A percentile compares a stretch with the other conserved stretches of the same genome.
phyloP scores from a whole-genome alignment of 2,797 vertebrate species.

The Characodon lateralis region DNA sequence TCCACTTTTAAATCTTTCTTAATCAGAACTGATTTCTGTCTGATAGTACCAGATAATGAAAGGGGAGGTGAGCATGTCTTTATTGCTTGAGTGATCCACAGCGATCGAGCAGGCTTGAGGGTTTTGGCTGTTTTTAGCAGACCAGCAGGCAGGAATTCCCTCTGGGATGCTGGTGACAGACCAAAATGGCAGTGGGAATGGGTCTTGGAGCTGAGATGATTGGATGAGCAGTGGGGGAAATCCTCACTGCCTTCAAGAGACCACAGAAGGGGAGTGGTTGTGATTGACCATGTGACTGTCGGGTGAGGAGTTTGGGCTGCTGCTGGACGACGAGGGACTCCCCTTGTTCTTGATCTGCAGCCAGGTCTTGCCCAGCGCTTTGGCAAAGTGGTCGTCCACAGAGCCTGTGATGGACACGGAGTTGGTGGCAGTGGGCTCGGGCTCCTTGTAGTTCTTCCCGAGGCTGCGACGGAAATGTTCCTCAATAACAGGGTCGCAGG shows the following conservation, averaged over 20 bases:
- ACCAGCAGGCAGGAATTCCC: slow-evolving; percentile 63
- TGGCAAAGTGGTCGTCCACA: slow-evolving; percentile 98
- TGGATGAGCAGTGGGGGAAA: slow-evolving; percentile 14
- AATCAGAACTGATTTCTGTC: slow-evolving; percentile 31
- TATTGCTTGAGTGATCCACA: slow-evolving; percentile 66
- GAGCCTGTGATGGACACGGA: slow-evolving; percentile 98
- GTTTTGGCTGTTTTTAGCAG: slow-evolving; percentile 53
- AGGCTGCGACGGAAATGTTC: slow-evolving; percentile 98
- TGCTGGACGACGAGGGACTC: slow-evolving; percentile 86
- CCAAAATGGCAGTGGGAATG: slow-evolving; percentile 42
- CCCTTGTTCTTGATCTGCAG: slow-evolving; percentile 96
- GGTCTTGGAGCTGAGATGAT: slow-evolving; percentile 42
- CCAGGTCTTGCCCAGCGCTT: slow-evolving; percentile 97
- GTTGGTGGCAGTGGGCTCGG: slow-evolving; percentile 91
- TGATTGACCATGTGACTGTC: slow-evolving; percentile 93
- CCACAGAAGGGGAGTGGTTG: slow-evolving; percentile 95
- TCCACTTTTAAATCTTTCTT: slow-evolving; percentile 51
- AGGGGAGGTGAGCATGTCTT: slow-evolving; percentile 24
- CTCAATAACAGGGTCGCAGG: slow-evolving; percentile 95
- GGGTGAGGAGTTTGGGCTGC: slow-evolving; percentile 93
- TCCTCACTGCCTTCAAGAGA: slow-evolving; percentile 85
- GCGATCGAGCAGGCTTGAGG: slow-evolving; percentile 39
- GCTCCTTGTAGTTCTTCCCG: slow-evolving; percentile 98
- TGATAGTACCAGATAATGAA: slow-evolving; percentile 40
- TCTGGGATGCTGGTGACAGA: slow-evolving; percentile 65